Conservation (phyloP, 37 sponge, comb jelly and placozoan species). For the Geodia barretti region DNA sequence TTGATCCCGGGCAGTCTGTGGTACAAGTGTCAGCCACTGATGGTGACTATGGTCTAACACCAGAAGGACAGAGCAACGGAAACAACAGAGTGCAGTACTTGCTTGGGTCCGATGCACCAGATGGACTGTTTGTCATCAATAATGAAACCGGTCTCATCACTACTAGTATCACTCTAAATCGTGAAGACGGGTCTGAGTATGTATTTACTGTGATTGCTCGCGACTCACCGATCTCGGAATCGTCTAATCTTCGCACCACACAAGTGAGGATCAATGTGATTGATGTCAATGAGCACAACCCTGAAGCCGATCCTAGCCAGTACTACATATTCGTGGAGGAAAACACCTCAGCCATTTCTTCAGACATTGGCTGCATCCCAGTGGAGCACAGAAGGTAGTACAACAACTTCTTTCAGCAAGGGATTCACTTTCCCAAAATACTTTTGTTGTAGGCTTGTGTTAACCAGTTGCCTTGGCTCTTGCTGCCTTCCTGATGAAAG, state of each 20-base stretch:
- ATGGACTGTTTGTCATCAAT: slow-evolving; percentile 50
- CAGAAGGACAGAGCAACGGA: slow-evolving; percentile 56
- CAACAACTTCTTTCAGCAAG: too few relatives aligned
- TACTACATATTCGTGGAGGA: slow-evolving; percentile 60
- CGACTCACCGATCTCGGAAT: slow-evolving; percentile 30
- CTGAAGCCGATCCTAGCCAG: slow-evolving; percentile 48
- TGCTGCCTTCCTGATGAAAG: too few relatives aligned
- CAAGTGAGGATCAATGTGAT: slow-evolving; percentile 46
- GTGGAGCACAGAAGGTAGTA: slow-evolving; percentile 42
- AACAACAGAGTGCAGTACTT: slow-evolving; percentile 63
- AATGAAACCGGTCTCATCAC: slow-evolving; percentile 41
- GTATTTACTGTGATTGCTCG: slow-evolving; percentile 44
- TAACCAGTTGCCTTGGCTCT: too few relatives aligned
- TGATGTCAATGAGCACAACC: slow-evolving; percentile 74
- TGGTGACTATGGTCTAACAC: slow-evolving; percentile 55
- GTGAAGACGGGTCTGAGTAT: slow-evolving; percentile 38
- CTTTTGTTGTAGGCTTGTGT: too few relatives aligned
- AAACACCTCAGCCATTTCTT: neutral
- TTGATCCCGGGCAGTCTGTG: slow-evolving; percentile 16
- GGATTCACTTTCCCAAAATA: too few relatives aligned
- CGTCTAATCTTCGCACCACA: slow-evolving; percentile 10
- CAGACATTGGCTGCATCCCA: slow-evolving; percentile 21
- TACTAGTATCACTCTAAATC: slow-evolving; percentile 32
- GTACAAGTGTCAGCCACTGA: slow-evolving; percentile 59
- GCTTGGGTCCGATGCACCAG: slow-evolving; percentile 7